Percentiles rank a stretch among this genome's conserved stretches.
Conservation (phyloP, 2,888 invertebrate species). For the Lutraria lutraria region DNA sequence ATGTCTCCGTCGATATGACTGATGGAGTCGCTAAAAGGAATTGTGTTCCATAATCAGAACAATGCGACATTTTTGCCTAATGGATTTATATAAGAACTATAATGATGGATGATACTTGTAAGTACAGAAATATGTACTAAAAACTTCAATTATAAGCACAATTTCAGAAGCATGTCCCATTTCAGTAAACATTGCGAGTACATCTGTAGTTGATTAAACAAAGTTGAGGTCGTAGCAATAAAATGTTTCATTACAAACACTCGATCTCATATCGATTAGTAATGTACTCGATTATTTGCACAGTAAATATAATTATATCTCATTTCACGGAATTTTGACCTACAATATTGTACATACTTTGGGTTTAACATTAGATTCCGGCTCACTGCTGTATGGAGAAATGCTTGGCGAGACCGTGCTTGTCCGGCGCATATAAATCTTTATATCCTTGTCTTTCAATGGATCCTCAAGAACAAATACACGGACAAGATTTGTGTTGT, state of each 20-base stretch:
- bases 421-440: slow-evolving; percentile 20
- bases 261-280: background rate
- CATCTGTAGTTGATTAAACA: too few species aligned
- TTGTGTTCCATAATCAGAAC: too few species aligned
- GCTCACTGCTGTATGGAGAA: background rate
- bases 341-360: background rate
- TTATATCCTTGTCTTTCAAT: slow-evolving; percentile 47
- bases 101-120: too few species aligned
- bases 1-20: too few species aligned
- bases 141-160: too few species aligned
- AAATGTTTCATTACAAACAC: background rate
- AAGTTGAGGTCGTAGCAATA: too few species aligned
- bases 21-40: too few species aligned
- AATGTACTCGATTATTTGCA: background rate
- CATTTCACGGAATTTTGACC: background rate
- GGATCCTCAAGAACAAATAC: slow-evolving; percentile 56
- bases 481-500: slow-evolving; percentile 47
- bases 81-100: too few species aligned
- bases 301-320: background rate
- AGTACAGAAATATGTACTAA: too few species aligned
- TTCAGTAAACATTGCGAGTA: too few species aligned
- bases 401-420: background rate
- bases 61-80: too few species aligned
- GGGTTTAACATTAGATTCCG: background rate
- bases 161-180: too few species aligned